phyloP scores from a whole-genome alignment of 1,140 invertebrate genomes.

The Pseudomyrmex pallidus region DNA sequence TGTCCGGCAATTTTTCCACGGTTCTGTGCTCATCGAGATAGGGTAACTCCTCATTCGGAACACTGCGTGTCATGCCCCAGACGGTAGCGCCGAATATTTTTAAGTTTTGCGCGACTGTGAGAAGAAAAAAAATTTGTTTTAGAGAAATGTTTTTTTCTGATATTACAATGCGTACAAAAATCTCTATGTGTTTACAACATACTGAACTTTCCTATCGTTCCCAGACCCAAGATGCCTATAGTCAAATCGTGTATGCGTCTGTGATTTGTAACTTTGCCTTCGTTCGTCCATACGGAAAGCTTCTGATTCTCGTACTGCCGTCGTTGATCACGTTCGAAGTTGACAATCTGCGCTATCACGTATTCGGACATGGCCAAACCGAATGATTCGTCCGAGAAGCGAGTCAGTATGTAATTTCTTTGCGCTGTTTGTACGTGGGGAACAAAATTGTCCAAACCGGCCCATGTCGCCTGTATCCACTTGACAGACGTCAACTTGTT shows the following conservation, averaged over 20 bases:
- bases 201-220: slow-evolving; percentile 85
- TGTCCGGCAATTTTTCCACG: slow-evolving; percentile 78
- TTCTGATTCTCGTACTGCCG: slow-evolving; percentile 82
- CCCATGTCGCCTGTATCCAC: slow-evolving; percentile 86
- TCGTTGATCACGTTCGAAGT: slow-evolving; percentile 84
- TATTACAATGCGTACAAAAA: background rate
- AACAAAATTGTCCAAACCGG: slow-evolving; percentile 82
- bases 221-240: slow-evolving; percentile 85
- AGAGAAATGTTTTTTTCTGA: slow-evolving; percentile 15
- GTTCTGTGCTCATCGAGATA: slow-evolving; percentile 77
- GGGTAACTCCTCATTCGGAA: slow-evolving; percentile 69
- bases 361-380: slow-evolving; percentile 87
- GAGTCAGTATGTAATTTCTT: slow-evolving; percentile 79
- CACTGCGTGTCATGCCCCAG: slow-evolving; percentile 78
- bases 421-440: slow-evolving; percentile 70
- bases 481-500: slow-evolving; percentile 80
- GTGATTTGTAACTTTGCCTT: slow-evolving; percentile 79
- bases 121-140: slow-evolving; percentile 36
- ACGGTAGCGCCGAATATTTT: slow-evolving; percentile 81
- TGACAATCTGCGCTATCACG: slow-evolving; percentile 86
- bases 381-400: slow-evolving; percentile 84
- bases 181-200: slow-evolving; percentile 40
- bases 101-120: slow-evolving; percentile 82
- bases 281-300: slow-evolving; percentile 77
- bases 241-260: slow-evolving; percentile 82